Evolutionary conservation across 2,113 vertebrate species (phyloP).

Genomic region (Typhlomys cinereus): DNA sequence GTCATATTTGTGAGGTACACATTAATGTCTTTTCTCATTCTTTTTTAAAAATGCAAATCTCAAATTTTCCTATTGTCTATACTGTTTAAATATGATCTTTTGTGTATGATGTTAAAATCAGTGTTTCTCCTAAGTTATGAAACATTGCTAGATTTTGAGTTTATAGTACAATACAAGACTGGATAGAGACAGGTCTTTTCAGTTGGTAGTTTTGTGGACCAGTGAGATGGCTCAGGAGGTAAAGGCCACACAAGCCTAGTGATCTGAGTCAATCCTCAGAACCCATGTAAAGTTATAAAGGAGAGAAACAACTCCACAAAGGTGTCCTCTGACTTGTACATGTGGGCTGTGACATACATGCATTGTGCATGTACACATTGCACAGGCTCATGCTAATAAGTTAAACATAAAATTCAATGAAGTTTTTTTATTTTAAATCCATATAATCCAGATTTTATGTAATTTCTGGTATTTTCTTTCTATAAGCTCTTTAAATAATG

Average conservation of each 20-base stretch:
- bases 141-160: not conserved
- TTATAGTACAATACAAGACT: not conserved
- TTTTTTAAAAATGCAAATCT: not conserved
- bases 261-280: too few relatives aligned
- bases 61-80: not conserved
- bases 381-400: too few relatives aligned
- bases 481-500: not conserved
- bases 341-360: too few relatives aligned
- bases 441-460: too few relatives aligned
- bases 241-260: not conserved
- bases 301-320: too few relatives aligned
- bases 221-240: not conserved
- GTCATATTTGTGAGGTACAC: not conserved
- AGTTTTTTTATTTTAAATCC: too few relatives aligned
- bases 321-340: too few relatives aligned
- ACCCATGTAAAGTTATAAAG: too few relatives aligned
- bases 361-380: too few relatives aligned
- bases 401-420: too few relatives aligned
- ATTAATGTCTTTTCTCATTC: not conserved
- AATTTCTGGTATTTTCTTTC: slow-evolving; percentile 10
- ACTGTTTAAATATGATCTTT: not conserved
- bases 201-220: not conserved
- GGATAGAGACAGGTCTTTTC: not conserved
- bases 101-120: not conserved
- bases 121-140: not conserved